Percentiles rank a stretch among this genome's conserved stretches.
Conservation (phyloP, 1,140 invertebrate genomes). For the Rhyzopertha dominica region DNA sequence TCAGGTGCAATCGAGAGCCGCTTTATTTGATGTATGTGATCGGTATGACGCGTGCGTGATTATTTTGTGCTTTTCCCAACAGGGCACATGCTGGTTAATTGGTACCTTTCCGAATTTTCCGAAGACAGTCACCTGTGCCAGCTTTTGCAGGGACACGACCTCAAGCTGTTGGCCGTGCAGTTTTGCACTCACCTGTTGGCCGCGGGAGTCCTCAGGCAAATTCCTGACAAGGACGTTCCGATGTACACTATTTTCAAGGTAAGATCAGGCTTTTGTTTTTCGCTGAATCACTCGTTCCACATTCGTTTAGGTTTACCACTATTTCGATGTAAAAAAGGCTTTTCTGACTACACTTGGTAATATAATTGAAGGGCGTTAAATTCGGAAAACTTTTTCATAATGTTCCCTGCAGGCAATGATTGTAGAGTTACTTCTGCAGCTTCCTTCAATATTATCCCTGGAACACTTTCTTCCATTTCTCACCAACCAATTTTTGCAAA, state of each 20-base stretch:
- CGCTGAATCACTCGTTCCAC: no score
- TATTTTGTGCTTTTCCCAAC: conserved; percentile 33
- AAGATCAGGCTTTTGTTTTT: no score
- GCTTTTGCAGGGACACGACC: conserved; percentile 61
- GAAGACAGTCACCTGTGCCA: conserved; percentile 63
- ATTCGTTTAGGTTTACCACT: no score
- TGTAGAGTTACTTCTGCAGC: no score
- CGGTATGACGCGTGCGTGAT: not conserved
- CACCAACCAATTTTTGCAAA: no score
- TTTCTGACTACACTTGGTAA: no score
- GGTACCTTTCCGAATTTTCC: conserved; percentile 74
- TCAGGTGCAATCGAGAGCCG: conserved; percentile 5
- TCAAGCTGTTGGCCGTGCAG: conserved; percentile 69
- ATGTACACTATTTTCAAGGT: conserved; percentile 72
- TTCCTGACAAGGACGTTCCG: conserved; percentile 63
- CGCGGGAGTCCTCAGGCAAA: conserved; percentile 74
- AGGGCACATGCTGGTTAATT: conserved; percentile 89
- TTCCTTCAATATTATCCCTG: no score
- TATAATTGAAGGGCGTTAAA: no score
- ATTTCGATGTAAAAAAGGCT: no score
- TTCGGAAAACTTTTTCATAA: conserved; percentile 15
- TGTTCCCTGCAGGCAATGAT: no score
- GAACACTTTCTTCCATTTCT: no score
- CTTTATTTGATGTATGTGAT: conserved; percentile 2
- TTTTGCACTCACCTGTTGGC: conserved; percentile 87